Percentiles rank a stretch among this genome's conserved stretches.
Conservation (phyloP, 1,140 invertebrate genomes). For the Papilio glaucus region DNA sequence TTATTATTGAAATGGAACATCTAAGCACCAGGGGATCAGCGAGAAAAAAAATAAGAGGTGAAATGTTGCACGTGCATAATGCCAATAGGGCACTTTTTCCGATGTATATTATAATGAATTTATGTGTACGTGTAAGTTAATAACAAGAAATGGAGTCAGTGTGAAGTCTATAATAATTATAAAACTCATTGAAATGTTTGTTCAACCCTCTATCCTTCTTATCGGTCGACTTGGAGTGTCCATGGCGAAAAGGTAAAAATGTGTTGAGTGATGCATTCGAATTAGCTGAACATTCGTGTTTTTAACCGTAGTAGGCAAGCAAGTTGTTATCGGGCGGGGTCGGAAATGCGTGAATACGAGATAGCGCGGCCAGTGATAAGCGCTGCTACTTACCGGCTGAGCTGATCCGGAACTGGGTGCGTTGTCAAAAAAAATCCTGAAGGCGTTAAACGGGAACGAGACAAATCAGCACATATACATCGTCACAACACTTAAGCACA, state of each 20-base stretch:
- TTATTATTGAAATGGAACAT: slow-evolving; percentile 36
- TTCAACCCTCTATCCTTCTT: neutral
- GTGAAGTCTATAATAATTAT: neutral
- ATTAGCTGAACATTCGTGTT: neutral
- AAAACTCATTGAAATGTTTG: neutral
- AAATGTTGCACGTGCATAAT: slow-evolving; percentile 34
- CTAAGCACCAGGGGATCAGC: slow-evolving; percentile 23
- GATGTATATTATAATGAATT: neutral
- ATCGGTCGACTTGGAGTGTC: neutral
- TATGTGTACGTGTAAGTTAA: neutral
- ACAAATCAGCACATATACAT: slow-evolving; percentile 75
- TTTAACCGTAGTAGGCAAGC: slow-evolving; percentile 47
- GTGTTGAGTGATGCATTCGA: neutral
- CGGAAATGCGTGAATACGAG: slow-evolving; percentile 81
- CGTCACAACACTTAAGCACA: slow-evolving; percentile 77
- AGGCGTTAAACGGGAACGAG: slow-evolving; percentile 52
- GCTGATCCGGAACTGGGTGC: slow-evolving; percentile 79
- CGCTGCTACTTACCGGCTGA: slow-evolving; percentile 80
- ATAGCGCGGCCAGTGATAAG: slow-evolving; percentile 79
- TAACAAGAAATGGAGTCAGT: neutral
- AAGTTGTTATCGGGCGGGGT: slow-evolving; percentile 77
- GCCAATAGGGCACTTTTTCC: slow-evolving; percentile 11
- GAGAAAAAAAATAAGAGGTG: slow-evolving; percentile 35
- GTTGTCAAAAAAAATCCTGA: slow-evolving; percentile 75
- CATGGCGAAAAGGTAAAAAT: neutral